Conservation (phyloP, 2,113 vertebrate species). For the Gallinago undulata region DNA sequence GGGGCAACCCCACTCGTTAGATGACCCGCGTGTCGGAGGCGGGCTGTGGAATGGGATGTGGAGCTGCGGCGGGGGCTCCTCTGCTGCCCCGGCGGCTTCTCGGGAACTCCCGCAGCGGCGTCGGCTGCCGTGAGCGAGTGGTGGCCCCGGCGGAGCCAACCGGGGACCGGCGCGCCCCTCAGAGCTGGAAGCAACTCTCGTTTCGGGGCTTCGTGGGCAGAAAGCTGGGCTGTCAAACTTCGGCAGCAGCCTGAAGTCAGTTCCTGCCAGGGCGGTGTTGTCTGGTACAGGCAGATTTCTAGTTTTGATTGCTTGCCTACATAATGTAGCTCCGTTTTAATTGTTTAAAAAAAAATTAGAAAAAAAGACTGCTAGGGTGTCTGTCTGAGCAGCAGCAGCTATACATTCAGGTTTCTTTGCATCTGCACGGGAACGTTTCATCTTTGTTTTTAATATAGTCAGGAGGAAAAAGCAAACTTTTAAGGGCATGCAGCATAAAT, state of each 20-base stretch:
- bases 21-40: rapidly evolving
- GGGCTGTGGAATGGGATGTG: rapidly evolving
- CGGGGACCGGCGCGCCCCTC: rapidly evolving
- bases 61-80: not conserved
- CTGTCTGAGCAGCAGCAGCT: not conserved
- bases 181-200: rapidly evolving
- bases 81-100: not conserved
- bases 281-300: rapidly evolving
- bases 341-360: rapidly evolving
- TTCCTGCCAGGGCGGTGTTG: rapidly evolving
- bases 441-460: not conserved
- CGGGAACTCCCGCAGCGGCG: not conserved
- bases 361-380: too few species aligned
- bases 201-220: not conserved
- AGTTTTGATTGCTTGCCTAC: rapidly evolving
- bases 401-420: rapidly evolving
- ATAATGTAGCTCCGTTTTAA: rapidly evolving
- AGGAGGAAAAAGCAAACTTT: not conserved
- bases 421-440: rapidly evolving
- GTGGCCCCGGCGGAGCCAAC: rapidly evolving
- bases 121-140: rapidly evolving
- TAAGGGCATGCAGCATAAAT: not conserved
- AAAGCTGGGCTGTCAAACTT: not conserved
- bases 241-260: rapidly evolving
- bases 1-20: rapidly evolving